Evolutionary conservation across 1,140 invertebrate species (phyloP), one percentile per base, ranked within the genome.

Genomic region (Ctenoplectra terminalis): DNA sequence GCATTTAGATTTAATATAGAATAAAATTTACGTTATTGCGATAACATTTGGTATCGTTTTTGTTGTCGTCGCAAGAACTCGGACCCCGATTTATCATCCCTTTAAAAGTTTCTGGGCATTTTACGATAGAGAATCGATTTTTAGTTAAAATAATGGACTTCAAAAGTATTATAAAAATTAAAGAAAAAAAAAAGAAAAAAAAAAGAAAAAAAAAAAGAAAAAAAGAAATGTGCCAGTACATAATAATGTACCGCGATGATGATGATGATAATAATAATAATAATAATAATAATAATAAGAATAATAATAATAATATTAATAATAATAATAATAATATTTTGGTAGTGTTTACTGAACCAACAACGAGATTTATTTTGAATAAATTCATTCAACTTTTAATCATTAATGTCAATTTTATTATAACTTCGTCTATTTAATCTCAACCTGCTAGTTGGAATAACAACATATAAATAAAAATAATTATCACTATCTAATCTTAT

Each of bases 11-110:
- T 93, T 94, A 93, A 94, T 94, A 93, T 93, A 94, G 92, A 94
- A 94, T 93, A 94, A 94, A 93, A 93, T 93, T 94, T 93, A 93
- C 92, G 93, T 94, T 94, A 94, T 94, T 94, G 93, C 93, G 93
- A 94, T 94, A 94, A 93, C 93, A 94, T 94, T 94, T 94, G 93
- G 93, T 94, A 94, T 94, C 93, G 93, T 94, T 93, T 80, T 73
- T 79, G 69, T 73, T 80, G 77, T 80, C 48, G 77, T 80, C 77
- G 77, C 89, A 92, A 92, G 56, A 80, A 80, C 46, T 52, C 77
- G 69, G 58, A 80, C 54, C 46, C 58, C 70, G 58, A 63, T 64
- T 26, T 80, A 73, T 50, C 60, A 73, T 50, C 69, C 50, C 69
- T 52, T 73, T 60, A 48, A 54, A 87, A 58, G 76, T 88, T 85